phyloP scores from a whole-genome alignment of 2,113 vertebrate genomes.

The Myrmophylax atrothorax region DNA sequence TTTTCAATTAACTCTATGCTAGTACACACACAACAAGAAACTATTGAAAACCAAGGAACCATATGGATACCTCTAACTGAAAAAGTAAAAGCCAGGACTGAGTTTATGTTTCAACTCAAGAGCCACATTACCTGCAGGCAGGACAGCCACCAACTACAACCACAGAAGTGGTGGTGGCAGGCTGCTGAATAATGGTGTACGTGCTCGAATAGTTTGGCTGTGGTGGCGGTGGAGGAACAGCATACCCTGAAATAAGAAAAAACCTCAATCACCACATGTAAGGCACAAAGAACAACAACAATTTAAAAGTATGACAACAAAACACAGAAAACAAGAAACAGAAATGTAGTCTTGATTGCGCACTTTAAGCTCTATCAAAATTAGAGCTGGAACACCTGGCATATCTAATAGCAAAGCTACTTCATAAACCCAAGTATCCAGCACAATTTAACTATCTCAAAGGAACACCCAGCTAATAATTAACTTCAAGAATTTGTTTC shows the following conservation, averaged over 20 bases:
- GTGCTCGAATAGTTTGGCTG: conserved; percentile 79
- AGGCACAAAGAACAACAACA: not conserved
- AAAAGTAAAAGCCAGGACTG: not conserved
- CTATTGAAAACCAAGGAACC: not conserved
- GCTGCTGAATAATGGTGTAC: conserved; percentile 88
- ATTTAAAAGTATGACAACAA: not conserved
- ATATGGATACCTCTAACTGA: not conserved
- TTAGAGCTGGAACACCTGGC: not conserved
- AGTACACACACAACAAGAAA: not conserved
- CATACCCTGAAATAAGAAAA: conserved; percentile 67
- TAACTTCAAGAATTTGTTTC: conserved; percentile 3
- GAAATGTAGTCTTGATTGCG: not conserved
- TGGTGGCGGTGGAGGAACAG: conserved; percentile 72
- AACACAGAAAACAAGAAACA: not conserved
- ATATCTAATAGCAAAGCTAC: not conserved
- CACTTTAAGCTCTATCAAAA: not conserved
- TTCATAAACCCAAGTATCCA: not conserved
- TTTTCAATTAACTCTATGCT: not conserved
- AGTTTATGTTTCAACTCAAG: not conserved
- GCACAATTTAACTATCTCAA: conserved; percentile 27
- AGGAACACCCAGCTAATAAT: conserved; percentile 36
- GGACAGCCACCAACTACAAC: conserved; percentile 97
- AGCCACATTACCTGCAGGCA: conserved; percentile 88
- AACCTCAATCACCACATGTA: accelerated
- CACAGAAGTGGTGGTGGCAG: conserved; percentile 83